Conservation (phyloP, 2,113 vertebrate species). For the Tragelaphus scriptus region DNA sequence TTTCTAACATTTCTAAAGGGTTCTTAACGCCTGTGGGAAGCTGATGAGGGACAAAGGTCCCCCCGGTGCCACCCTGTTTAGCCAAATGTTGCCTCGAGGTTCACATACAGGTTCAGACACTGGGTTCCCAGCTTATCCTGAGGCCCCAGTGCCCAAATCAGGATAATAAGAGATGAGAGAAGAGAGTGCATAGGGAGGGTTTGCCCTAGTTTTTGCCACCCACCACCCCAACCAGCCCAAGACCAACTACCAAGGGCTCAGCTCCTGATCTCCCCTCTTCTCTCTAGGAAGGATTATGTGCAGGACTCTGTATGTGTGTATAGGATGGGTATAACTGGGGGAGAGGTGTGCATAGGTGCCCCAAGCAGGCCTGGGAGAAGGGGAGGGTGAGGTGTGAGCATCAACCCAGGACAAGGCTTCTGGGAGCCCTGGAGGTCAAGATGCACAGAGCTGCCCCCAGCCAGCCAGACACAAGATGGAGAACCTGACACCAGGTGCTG, state of each 20-base stretch:
- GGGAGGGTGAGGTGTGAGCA: background rate
- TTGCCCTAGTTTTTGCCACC: background rate
- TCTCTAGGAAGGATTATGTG: background rate
- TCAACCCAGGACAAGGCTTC: no score
- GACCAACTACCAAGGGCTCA: background rate
- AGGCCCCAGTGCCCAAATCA: background rate
- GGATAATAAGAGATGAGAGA: background rate
- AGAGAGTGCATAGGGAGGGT: background rate
- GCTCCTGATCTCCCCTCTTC: background rate
- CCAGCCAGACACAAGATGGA: background rate
- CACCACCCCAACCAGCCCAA: background rate
- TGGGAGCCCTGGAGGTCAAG: background rate
- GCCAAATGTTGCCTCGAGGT: background rate
- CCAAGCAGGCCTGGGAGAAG: background rate
- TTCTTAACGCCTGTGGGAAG: background rate
- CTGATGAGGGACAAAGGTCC: background rate
- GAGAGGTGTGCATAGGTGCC: no score
- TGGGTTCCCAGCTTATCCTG: background rate
- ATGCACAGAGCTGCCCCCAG: background rate
- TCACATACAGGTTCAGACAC: background rate
- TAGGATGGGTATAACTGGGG: background rate
- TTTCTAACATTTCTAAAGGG: background rate
- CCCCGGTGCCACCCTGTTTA: rapidly evolving
- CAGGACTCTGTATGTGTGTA: background rate
- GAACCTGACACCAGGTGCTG: background rate